Percentiles rank a stretch among this genome's conserved stretches.
phyloP scores from a whole-genome alignment of 2,113 vertebrate species.

The Egretta garzetta region DNA sequence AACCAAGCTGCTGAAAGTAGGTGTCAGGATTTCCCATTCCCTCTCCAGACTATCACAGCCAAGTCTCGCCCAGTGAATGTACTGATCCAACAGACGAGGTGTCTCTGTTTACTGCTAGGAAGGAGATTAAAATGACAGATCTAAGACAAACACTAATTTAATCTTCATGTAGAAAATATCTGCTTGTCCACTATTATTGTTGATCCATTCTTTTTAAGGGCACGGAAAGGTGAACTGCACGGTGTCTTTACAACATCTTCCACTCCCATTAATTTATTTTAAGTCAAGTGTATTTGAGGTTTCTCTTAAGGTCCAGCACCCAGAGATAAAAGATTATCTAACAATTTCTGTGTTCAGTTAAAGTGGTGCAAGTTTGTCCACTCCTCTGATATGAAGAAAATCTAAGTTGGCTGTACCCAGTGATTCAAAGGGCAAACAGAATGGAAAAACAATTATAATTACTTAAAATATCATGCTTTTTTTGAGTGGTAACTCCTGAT shows the following conservation, averaged over 20 bases:
- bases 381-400: background rate
- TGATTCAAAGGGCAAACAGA: background rate
- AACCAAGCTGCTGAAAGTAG: background rate
- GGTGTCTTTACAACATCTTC: background rate
- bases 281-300: background rate
- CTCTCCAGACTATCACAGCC: background rate
- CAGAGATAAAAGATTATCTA: background rate
- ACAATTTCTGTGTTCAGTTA: background rate
- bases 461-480: background rate
- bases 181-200: background rate
- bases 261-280: background rate
- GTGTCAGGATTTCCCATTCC: background rate
- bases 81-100: background rate
- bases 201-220: background rate
- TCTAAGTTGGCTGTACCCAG: background rate
- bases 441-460: background rate
- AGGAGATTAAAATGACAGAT: conserved; percentile 10
- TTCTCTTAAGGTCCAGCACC: background rate
- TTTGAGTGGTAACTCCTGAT: background rate
- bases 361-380: background rate
- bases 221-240: background rate
- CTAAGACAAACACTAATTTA: background rate
- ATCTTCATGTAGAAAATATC: background rate
- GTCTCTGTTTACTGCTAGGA: background rate
- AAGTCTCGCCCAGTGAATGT: background rate